A percentile compares a stretch with the other conserved stretches of the same genome.
Conservation (phyloP, 2,888 invertebrate species). For the Campopleginae sp. region DNA sequence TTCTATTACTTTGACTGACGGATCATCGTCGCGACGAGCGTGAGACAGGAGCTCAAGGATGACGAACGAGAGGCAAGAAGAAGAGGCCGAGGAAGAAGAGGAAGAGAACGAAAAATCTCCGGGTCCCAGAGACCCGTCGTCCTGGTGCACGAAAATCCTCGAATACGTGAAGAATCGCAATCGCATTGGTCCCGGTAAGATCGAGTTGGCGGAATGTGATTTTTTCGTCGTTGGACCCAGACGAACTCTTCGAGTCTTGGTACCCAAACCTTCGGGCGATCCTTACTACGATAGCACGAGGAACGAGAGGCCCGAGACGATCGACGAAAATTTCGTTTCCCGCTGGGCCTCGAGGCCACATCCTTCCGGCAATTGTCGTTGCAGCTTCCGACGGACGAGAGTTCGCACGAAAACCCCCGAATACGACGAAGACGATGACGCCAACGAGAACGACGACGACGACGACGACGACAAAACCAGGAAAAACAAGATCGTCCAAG, state of each 20-base stretch:
- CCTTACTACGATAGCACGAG: constrained; percentile 75
- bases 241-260: constrained; percentile 78
- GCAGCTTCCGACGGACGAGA: constrained; percentile 79
- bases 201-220: constrained; percentile 80
- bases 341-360: constrained; percentile 80
- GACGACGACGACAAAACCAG: constrained; percentile 68
- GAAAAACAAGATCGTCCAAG: constrained; percentile 79
- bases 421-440: constrained; percentile 56
- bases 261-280: constrained; percentile 73
- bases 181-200: constrained; percentile 76
- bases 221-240: constrained; percentile 80
- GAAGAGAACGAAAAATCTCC: neutral
- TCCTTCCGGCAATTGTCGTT: constrained; percentile 81
- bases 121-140: constrained; percentile 1
- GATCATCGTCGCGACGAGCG: neutral
- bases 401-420: constrained; percentile 74
- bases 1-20: neutral
- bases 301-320: constrained; percentile 77
- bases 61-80: constrained; percentile 59
- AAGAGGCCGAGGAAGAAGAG: neutral
- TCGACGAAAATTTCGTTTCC: constrained; percentile 81
- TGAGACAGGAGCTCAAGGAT: constrained; percentile 46
- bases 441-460: constrained; percentile 22
- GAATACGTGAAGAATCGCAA: constrained; percentile 78
- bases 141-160: constrained; percentile 79